A percentile compares a stretch with the other conserved stretches of the same genome.
These are phyloP conservation scores for Otus scops DNA, from an alignment of 2,797 vertebrate genomes.

Conservation along the genomic window DNA sequence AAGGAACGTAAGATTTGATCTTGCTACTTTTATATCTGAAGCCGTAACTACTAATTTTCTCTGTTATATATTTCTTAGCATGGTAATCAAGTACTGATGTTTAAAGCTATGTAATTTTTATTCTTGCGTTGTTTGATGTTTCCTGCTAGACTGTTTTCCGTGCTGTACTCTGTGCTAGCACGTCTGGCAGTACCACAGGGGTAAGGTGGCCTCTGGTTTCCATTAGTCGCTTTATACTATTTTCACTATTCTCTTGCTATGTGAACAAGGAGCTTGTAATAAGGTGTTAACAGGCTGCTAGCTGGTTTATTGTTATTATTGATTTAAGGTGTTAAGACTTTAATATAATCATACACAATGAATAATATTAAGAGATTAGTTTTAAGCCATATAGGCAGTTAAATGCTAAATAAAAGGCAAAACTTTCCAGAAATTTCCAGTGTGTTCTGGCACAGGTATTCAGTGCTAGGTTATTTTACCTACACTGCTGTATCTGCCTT, in stretches of 20 bases:
- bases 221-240: constrained; percentile 30
- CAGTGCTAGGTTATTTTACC: not conserved
- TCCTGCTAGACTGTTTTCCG: not conserved
- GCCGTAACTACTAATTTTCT: not conserved
- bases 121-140: not conserved
- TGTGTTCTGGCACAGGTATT: not conserved
- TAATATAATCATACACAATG: constrained; percentile 33
- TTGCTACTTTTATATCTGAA: not conserved
- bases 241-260: not conserved
- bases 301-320: constrained; percentile 40
- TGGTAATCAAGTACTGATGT: not conserved
- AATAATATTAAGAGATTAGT: constrained; percentile 26
- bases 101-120: not conserved
- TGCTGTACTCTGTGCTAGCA: not conserved
- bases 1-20: not conserved
- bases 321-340: constrained; percentile 62
- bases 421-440: not conserved
- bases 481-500: not conserved
- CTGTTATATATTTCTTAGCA: rapidly evolving
- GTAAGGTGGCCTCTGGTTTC: constrained; percentile 48
- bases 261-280: constrained; percentile 50
- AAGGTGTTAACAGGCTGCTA: constrained; percentile 66
- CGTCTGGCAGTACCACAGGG: not conserved
- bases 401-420: not conserved
- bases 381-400: not conserved